Percentiles rank a stretch among this genome's conserved stretches.
Evolutionary conservation across 2,888 invertebrate species (phyloP).

Genomic region (Gandaritis pyraliata): DNA sequence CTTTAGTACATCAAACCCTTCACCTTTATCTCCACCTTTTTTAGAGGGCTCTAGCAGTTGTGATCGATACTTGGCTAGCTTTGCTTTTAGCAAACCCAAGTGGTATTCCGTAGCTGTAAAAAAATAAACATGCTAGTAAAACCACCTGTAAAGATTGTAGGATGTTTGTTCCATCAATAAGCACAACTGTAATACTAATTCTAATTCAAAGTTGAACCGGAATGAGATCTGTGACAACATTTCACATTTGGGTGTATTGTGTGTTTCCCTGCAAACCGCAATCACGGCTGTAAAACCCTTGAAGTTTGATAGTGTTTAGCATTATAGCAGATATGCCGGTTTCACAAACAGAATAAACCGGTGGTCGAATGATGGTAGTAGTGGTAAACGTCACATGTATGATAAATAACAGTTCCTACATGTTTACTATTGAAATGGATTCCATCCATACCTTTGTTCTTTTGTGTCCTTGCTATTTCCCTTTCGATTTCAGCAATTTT

Average conservation of each 20-base stretch:
- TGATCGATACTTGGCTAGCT: constrained; percentile 96
- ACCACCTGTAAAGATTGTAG: neutral
- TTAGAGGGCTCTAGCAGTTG: constrained; percentile 97
- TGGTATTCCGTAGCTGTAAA: constrained; percentile 98
- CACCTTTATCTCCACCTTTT: constrained; percentile 95
- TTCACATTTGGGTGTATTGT: no score
- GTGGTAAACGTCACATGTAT: no score
- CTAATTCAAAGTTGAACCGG: no score
- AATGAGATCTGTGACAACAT: no score
- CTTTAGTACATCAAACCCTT: constrained; percentile 99
- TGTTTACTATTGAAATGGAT: neutral
- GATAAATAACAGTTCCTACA: no score
- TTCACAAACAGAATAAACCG: no score
- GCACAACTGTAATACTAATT: no score
- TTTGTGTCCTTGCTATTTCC: constrained; percentile 99
- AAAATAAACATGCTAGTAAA: neutral
- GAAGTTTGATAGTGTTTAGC: neutral
- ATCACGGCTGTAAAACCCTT: neutral
- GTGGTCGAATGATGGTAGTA: no score
- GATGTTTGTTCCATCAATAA: neutral
- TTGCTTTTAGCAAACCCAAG: constrained; percentile 98
- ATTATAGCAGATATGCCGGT: no score
- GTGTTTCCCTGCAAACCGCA: no score
- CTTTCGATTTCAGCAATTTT: constrained; percentile 99
- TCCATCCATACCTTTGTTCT: constrained; percentile 94